These are phyloP conservation scores for Spea multiplicata DNA, from an alignment of 2,113 vertebrate species.

Conservation along the genomic window DNA sequence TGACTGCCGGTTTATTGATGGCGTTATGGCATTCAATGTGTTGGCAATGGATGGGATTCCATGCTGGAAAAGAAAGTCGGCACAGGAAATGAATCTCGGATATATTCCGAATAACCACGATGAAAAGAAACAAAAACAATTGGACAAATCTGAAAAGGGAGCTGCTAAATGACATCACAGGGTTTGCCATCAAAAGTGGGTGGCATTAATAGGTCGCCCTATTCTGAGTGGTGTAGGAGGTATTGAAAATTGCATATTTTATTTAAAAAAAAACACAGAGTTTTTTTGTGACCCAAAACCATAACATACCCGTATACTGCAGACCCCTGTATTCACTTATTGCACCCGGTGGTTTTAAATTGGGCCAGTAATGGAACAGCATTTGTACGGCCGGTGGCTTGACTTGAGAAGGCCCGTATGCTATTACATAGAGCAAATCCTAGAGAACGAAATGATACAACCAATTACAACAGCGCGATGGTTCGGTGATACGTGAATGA, in stretches of 20 bases:
- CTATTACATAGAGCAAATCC: slow-evolving; percentile 97
- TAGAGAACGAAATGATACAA: slow-evolving; percentile 53
- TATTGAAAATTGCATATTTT: too few relatives aligned
- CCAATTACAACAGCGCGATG: too few relatives aligned
- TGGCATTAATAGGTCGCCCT: too few relatives aligned
- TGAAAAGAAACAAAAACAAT: too few relatives aligned
- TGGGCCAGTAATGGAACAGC: slow-evolving; percentile 99
- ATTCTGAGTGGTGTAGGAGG: too few relatives aligned
- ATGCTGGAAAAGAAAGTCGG: slow-evolving; percentile 69
- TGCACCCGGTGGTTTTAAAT: slow-evolving; percentile 95
- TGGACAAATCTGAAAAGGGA: too few relatives aligned
- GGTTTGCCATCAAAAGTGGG: too few relatives aligned
- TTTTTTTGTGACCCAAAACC: too few relatives aligned
- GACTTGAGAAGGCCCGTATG: slow-evolving; percentile 96
- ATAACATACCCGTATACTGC: slow-evolving; percentile 90
- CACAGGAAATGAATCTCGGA: not conserved
- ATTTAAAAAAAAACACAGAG: too few relatives aligned
- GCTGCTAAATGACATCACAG: too few relatives aligned
- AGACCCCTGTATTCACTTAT: slow-evolving; percentile 97
- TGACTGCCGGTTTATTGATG: slow-evolving; percentile 98
- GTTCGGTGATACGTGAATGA: too few relatives aligned
- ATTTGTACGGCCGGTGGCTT: slow-evolving; percentile 98
- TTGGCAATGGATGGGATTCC: slow-evolving; percentile 99
- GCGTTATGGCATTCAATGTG: slow-evolving; percentile 98
- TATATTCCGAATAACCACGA: too few relatives aligned